Evolutionary conservation across 2,888 invertebrate genomes (phyloP), one percentile per base, ranked within the genome.

Genomic region (Drosophila falleni): DNA sequence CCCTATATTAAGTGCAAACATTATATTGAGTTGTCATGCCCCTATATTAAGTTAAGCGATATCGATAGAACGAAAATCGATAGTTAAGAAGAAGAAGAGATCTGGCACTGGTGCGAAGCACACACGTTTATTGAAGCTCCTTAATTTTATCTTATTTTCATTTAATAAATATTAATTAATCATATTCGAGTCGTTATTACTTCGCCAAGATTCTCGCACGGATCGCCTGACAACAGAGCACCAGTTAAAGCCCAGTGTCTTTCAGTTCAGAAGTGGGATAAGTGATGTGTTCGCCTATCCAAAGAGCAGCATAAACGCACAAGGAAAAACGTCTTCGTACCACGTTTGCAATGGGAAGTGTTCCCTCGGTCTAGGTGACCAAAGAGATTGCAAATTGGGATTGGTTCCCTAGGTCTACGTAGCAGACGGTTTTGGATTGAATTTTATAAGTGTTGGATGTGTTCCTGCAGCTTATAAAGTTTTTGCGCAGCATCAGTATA

Each of bases 221-320:
- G 23, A 23, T 23, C 23, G 23, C 23, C 23, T 23, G 23, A 23
- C 23, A 23, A 23, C 23, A 23, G 23, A 23, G 23, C 23, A 23
- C 23, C 23, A 23, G 23, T 4, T 23, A 4, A 23, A 23, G 23
- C 23, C 23, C 29, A 29, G 29, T 31, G 29, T 29, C 39, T n/a
- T 39, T 39, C 39, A 39, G 39, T 39, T 39, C 39, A 39, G 39
- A 39, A 39, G 39, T 39, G 39, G 39, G 39, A 42, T 42, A 16
- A 16, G 10, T 42, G 19, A 19, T 42, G 16, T 42, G 16, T 42
- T 42, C 5, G 16, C 19, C 19, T 42, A 42, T 42, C 42, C 42
- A 42, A 1, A 9, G 0, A 4, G 16, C 19, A 42, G 16, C 19
- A 42, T 42, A 16, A 15, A 16, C 23, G 23, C 23, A 23, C 23